phyloP scores from a whole-genome alignment of 2,888 invertebrate genomes.

The Drosophila pseudotalamancana region DNA sequence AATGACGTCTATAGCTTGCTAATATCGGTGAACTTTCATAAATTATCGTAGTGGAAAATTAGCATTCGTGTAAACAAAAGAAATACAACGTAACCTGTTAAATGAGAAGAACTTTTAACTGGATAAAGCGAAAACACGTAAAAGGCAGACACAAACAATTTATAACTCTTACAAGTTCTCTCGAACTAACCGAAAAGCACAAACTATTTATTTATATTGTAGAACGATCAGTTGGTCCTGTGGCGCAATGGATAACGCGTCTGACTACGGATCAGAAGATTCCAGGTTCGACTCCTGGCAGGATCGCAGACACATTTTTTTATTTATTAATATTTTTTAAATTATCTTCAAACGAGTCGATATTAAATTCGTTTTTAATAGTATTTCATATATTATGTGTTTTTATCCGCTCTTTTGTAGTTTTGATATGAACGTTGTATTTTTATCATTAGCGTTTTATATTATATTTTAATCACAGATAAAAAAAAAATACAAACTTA shows the following conservation, averaged over 20 bases:
- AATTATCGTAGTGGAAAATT: constrained; percentile 14
- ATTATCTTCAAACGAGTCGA: neutral
- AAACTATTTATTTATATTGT: neutral
- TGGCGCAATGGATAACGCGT: constrained; percentile 85
- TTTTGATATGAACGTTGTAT: no score
- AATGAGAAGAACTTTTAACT: neutral
- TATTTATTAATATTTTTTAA: neutral
- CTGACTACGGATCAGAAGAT: constrained; percentile 85
- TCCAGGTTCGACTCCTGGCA: constrained; percentile 85
- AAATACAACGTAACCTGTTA: neutral
- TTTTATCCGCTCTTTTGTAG: no score
- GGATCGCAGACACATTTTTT: constrained; percentile 74
- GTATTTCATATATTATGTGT: neutral
- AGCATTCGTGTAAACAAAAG: neutral
- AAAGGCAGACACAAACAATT: neutral
- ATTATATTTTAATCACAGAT: no score
- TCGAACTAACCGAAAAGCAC: constrained; percentile 3
- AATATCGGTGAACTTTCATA: constrained; percentile 25
- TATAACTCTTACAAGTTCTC: neutral
- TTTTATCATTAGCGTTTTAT: no score
- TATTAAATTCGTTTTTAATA: neutral
- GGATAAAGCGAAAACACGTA: neutral
- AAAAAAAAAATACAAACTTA: no score
- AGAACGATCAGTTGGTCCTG: constrained; percentile 75
- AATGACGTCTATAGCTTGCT: constrained; percentile 9